Base-by-base conservation (phyloP, 2,888 invertebrate genomes). In the Melinaea menophilus region DNA sequence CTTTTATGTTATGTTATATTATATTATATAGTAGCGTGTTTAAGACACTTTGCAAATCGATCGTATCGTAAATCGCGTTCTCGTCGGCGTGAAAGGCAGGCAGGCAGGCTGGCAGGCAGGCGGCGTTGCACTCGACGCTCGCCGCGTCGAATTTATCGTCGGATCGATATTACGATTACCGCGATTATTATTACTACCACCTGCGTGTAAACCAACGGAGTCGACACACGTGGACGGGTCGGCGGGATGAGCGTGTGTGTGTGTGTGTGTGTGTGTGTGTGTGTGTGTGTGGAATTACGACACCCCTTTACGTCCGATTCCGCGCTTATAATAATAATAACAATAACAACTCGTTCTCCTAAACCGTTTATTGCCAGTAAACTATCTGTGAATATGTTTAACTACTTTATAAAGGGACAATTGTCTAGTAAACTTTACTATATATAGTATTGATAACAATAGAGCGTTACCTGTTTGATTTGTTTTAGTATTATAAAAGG, bases 141-240 rank as follows among this genome's bases (percentile, higher is more conserved):
- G 74, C 80, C 80, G 81, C 82, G 82, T 85, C 86, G 82, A 86
- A 87, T 87, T 86, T 86, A 88, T 88, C 85, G 82, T 81, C 75
- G 79, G 87, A 87, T 88, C 86, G 82, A 87, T 86, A 85, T 79
- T 22, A 77, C 76, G 76, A 75, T 71, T 74, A 75, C 77, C 76
- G 79, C 74, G 77, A 78, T 62, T n/a, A 41, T 37, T 37, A 37
- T 56, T 54, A 57, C 60, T 54, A 78, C 77, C 78, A 78, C 79
- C 80, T 82, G 82, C 74, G 79, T 78, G 22, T 22, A 22, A 22
- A 22, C 78, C 72, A 74, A 68, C 75, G 77, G 80, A 86, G 86
- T 85, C 84, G 82, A 75, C 81, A 81, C 85, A 85, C 86, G 87
- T 88, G 87, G 82, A 80, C 79, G 71, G 76, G 72, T 70, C 71